phyloP scores from a whole-genome alignment of 2,797 vertebrate genomes.

The Artibeus lituratus region DNA sequence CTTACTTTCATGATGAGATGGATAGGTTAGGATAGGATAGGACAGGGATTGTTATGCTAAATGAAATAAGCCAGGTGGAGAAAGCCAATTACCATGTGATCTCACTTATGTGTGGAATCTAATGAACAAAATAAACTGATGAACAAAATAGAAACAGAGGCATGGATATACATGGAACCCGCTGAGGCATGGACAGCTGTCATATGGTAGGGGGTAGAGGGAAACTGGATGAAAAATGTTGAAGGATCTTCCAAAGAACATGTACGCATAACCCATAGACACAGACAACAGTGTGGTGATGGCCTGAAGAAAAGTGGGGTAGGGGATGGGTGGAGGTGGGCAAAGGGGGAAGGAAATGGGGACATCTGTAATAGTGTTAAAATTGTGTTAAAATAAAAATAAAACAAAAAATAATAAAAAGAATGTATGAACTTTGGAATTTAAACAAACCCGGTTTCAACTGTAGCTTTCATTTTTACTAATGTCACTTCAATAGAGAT shows the following conservation, averaged over 20 bases:
- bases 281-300: not conserved
- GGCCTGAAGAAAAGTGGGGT: not conserved
- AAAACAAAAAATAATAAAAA: not conserved
- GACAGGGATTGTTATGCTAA: too few species aligned
- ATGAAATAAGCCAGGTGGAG: too few species aligned
- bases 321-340: not conserved
- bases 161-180: not conserved
- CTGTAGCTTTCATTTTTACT: not conserved
- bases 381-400: not conserved
- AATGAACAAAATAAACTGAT: not conserved
- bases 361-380: not conserved
- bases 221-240: not conserved
- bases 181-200: not conserved
- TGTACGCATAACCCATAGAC: not conserved
- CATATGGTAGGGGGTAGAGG: not conserved
- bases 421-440: not conserved
- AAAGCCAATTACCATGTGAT: too few species aligned
- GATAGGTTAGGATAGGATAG: too few species aligned
- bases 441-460: not conserved
- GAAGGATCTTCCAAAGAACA: not conserved
- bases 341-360: not conserved
- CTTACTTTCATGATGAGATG: too few species aligned
- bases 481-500: not conserved
- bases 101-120: too few species aligned
- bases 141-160: not conserved